A percentile compares a stretch with the other conserved stretches of the same genome.
phyloP scores from a whole-genome alignment of 2,113 vertebrate species.

The Blennius ocellaris region DNA sequence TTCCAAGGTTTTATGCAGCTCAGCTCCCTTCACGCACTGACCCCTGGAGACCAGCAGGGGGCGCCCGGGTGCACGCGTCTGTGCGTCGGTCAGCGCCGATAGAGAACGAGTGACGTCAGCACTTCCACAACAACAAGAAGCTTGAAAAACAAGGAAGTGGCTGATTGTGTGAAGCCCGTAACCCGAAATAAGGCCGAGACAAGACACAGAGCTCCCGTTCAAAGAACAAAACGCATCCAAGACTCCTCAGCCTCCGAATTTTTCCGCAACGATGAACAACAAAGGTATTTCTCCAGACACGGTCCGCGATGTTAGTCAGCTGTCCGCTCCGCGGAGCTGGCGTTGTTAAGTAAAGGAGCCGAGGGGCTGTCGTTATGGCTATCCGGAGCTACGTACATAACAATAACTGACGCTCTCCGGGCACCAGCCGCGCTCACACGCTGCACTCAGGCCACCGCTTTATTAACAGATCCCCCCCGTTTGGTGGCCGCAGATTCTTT shows the following conservation, averaged over 20 bases:
- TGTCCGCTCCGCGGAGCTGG: conserved; percentile 36
- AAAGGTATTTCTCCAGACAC: conserved; percentile 77
- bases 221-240: conserved; percentile 7
- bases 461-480: no score
- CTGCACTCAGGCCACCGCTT: background rate
- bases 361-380: conserved; percentile 41
- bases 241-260: conserved; percentile 35
- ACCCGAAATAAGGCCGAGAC: conserved; percentile 67
- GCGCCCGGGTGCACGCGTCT: conserved; percentile 36
- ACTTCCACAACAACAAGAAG: conserved; percentile 82
- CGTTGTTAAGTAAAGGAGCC: conserved; percentile 13
- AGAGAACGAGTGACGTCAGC: conserved; percentile 74
- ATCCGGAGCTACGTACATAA: conserved; percentile 55
- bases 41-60: conserved; percentile 22
- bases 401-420: conserved; percentile 51
- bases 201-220: conserved; percentile 56
- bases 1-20: no score
- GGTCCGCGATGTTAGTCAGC: conserved; percentile 15
- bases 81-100: conserved; percentile 42
- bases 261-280: conserved; percentile 82
- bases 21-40: no score
- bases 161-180: conserved; percentile 65
- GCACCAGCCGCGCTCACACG: conserved; percentile 5
- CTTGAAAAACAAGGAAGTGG: conserved; percentile 86
- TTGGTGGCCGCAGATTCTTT: no score